These are phyloP conservation scores for Sycophila texana DNA, from an alignment of 2,888 invertebrate species.

Conservation along the genomic window DNA sequence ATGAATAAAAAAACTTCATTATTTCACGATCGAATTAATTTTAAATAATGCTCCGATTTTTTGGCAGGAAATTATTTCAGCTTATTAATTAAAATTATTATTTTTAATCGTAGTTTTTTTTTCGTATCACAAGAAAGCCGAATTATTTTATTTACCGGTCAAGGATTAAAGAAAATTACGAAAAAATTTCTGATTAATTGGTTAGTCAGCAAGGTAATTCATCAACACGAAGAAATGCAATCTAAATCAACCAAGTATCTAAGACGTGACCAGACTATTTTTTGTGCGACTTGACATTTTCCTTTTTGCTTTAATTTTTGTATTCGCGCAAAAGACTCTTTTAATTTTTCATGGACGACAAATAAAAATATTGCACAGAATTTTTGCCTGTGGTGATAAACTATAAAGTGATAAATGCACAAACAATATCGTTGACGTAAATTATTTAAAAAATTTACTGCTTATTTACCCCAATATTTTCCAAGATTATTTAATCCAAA, in stretches of 20 bases:
- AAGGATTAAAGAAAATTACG: not conserved
- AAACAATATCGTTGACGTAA: not conserved
- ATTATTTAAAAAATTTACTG: not conserved
- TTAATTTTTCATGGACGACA: no score
- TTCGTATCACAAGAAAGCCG: not conserved
- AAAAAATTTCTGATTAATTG: not conserved
- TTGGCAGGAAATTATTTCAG: not conserved
- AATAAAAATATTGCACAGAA: no score
- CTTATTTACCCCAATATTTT: not conserved
- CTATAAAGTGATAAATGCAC: not conserved
- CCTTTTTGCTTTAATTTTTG: constrained; percentile 1
- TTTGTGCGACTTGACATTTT: constrained; percentile 35
- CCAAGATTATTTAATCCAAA: not conserved
- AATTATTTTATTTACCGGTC: not conserved
- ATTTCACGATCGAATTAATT: not conserved
- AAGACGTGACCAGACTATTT: constrained; percentile 27
- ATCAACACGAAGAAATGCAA: constrained; percentile 20
- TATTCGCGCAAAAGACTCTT: no score
- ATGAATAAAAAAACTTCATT: no score
- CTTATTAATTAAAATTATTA: not conserved
- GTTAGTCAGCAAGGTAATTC: constrained; percentile 30
- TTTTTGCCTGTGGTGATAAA: no score
- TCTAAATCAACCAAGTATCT: constrained; percentile 20
- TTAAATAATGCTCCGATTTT: not conserved
- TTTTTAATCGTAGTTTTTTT: no score